These are phyloP conservation scores for Dermolepida albohirtum DNA, from an alignment of 2,888 invertebrate species.

Conservation along the genomic window DNA sequence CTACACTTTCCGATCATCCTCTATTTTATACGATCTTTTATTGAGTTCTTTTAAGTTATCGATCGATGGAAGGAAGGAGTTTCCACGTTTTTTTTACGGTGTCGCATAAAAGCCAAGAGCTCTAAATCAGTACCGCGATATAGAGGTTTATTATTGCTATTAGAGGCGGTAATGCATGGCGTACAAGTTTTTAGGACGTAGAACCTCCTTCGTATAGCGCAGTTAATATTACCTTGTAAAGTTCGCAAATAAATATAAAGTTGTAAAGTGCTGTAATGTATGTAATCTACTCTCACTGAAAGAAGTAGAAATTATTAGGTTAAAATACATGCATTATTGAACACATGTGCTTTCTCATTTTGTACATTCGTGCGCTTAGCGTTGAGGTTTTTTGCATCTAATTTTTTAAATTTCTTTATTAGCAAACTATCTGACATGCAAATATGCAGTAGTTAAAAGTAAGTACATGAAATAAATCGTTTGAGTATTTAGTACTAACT, in stretches of 20 bases:
- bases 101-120: slow-evolving; percentile 23
- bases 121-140: slow-evolving; percentile 25
- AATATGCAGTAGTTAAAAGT: too few relatives aligned
- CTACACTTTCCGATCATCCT: slow-evolving; percentile 23
- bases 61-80: slow-evolving; percentile 15
- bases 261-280: slow-evolving; percentile 9
- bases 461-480: too few relatives aligned
- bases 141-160: slow-evolving; percentile 30
- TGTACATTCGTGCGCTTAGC: too few relatives aligned
- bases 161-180: slow-evolving; percentile 31
- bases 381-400: too few relatives aligned
- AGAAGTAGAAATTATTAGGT: too few relatives aligned
- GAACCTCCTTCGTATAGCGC: neutral
- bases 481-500: too few relatives aligned
- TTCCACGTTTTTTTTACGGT: slow-evolving; percentile 20
- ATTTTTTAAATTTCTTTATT: too few relatives aligned
- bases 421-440: too few relatives aligned
- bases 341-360: too few relatives aligned
- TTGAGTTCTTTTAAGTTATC: slow-evolving; percentile 10
- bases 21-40: slow-evolving; percentile 31
- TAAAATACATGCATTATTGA: too few relatives aligned
- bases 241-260: slow-evolving; percentile 31
- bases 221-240: slow-evolving; percentile 24
- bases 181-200: slow-evolving; percentile 1
- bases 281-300: slow-evolving; percentile 5